Base-by-base conservation (phyloP, 2,113 vertebrate genomes). In the Willisornis vidua region DNA sequence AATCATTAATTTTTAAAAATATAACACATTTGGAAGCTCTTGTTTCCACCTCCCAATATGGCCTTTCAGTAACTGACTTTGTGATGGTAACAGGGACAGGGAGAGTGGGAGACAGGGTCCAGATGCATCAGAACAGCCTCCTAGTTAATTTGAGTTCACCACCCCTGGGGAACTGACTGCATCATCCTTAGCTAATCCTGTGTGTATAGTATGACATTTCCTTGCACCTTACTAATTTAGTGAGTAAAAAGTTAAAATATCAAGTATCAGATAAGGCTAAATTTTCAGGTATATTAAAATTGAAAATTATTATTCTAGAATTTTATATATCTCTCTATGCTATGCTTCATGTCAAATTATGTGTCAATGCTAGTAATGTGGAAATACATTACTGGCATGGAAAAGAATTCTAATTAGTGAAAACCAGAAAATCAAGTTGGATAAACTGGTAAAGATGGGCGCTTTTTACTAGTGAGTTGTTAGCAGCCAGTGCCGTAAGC, bases 1-100 rank as follows among this genome's bases (percentile, higher is more conserved):
- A 55, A 94, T 96, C 77, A 97, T 96, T 97, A 95, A 85, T 93
- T 94, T 96, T 94, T 95, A 61, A 97, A 97, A 97, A 92, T 87
- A 68, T 84, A 94, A 48, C 91, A 90, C 87, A 91, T 93, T 93
- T 81, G 85, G 79, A 89, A 93, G 70, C 71, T 93, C 66, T 66
- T 58, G 28, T 93, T 97, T 95, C 76, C 66, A 94, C 85, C 84
- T 96, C 82, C 68, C 94, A 68, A 76, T 97, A 92, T 96, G 95
- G 87, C 57, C 52, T 66, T 94, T 95, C 90, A 35, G 81, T 81
- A 52, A 74, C 52, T 84, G 58, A 88, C 70, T 79, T 96, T 92
- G 78, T 95, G 93, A 31, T 93, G 90, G 66, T 87, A 79, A 83
- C n/a, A 70, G 68, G n/a, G 45, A 80, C 49, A 10, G 84, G 89